Conservation (phyloP, 2,797 vertebrate genomes). For the Chloroceryle inda region DNA sequence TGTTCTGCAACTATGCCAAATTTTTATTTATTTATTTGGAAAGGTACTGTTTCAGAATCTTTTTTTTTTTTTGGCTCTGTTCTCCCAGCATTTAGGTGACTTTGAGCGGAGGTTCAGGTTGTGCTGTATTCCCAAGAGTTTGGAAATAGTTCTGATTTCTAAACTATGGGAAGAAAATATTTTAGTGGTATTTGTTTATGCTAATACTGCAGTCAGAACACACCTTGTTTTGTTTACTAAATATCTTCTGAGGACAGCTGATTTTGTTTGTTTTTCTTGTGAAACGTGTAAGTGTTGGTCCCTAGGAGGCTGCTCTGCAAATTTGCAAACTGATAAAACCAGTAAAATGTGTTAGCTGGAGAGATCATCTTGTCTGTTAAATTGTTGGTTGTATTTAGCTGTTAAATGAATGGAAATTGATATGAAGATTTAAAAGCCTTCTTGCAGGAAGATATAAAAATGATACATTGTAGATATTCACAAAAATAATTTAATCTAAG, state of each 20-base stretch:
- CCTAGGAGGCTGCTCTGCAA: slow-evolving; percentile 26
- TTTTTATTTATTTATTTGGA: neutral
- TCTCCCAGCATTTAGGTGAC: neutral
- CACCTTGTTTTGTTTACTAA: slow-evolving; percentile 65
- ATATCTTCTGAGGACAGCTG: slow-evolving; percentile 10
- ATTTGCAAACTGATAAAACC: slow-evolving; percentile 67
- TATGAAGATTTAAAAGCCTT: neutral
- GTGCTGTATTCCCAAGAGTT: neutral
- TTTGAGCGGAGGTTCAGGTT: neutral
- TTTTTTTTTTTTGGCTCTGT: neutral
- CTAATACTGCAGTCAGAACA: slow-evolving; percentile 22
- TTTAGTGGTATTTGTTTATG: slow-evolving; percentile 50
- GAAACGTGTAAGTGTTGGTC: slow-evolving; percentile 35
- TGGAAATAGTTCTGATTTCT: neutral
- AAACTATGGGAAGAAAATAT: slow-evolving; percentile 2
- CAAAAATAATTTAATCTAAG: neutral
- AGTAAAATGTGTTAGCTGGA: slow-evolving; percentile 33
- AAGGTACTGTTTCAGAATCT: neutral
- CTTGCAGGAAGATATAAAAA: neutral
- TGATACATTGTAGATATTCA: neutral
- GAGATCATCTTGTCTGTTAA: neutral
- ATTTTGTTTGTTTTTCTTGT: slow-evolving; percentile 62
- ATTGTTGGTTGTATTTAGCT: neutral
- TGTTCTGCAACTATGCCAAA: neutral
- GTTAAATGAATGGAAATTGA: neutral